Base-by-base conservation (phyloP, 2,113 vertebrate genomes). In the Halcyon malimbica region DNA sequence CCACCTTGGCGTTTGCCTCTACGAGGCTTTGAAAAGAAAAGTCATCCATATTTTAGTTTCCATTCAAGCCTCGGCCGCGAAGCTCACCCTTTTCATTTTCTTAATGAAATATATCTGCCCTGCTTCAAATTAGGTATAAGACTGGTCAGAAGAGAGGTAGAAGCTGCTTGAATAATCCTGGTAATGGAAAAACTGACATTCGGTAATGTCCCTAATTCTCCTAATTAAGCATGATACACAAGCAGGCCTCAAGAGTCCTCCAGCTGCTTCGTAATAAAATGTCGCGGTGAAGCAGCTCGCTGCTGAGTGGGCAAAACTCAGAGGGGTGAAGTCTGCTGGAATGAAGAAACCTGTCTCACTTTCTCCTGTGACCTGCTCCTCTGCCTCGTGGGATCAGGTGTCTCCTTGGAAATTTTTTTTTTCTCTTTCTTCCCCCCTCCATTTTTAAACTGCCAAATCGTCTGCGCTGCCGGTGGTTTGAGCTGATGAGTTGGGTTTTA, bases 171-270 rank as follows among this genome's bases (percentile, higher is more conserved):
- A 94, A 94, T 94, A 94, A 94, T 94, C 87, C 83, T 65, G 28
- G 91, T 93, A 91, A 89, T 91, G 83, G 89, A 96, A 90, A 96
- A 93, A 92, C 93, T 79, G 92, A 79, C 70, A 13, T 96, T 92
- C 83, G 89, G 24, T 93, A 79, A 92, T 60, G 81, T 91, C 77
- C 65, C 74, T 95, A 96, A 96, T 96, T 95, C 89, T 94, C 87
- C 87, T 91, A 95, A 96, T 96, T 96, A 93, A 91, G 95, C 65
- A 87, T 82, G 89, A 89, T 96, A 42, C 83, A 93, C 5, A 26
- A 91, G 69, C 41, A 42, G 2, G 5, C 88, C 84, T 50, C 88
- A 77, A 81, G 90, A 75, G 90, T 92, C 65, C 81, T 95, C 89
- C 92, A 96, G 83, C 88, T 96, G 90, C 90, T 81, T 57, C 0